A percentile compares a stretch with the other conserved stretches of the same genome.
These are phyloP conservation scores for Xylota segnis DNA, from an alignment of 2,888 invertebrate genomes.

Conservation along the genomic window DNA sequence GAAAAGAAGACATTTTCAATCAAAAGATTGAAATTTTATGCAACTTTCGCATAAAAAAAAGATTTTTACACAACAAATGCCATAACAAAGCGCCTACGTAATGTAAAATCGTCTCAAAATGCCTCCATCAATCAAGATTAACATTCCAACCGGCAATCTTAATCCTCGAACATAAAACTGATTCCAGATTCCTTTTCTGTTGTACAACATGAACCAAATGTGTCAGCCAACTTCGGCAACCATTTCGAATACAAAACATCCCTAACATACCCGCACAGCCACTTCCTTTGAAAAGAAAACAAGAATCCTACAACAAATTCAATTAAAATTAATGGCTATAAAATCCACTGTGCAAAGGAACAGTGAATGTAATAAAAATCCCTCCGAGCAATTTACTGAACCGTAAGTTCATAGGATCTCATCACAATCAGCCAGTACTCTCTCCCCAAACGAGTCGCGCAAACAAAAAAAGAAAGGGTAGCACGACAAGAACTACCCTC, in stretches of 20 bases:
- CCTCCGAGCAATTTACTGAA: conserved; percentile 67
- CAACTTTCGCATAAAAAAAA: too few relatives aligned
- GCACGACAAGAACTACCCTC: conserved; percentile 42
- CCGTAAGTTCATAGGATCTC: conserved; percentile 54
- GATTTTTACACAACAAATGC: too few relatives aligned
- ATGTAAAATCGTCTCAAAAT: background rate
- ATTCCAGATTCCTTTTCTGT: background rate
- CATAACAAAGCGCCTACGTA: background rate
- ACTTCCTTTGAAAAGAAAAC: background rate
- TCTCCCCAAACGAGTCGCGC: conserved; percentile 1
- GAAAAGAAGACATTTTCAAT: too few relatives aligned
- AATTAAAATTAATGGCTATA: conserved; percentile 6
- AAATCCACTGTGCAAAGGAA: conserved; percentile 5
- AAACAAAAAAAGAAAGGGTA: background rate
- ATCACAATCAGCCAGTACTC: conserved; percentile 34
- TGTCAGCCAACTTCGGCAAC: background rate
- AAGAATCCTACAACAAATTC: background rate
- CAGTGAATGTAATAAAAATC: conserved; percentile 58
- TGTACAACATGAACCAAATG: background rate
- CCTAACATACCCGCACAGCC: background rate
- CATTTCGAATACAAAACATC: background rate
- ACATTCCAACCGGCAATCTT: background rate
- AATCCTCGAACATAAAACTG: background rate
- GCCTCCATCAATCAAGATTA: background rate
- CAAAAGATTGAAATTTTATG: too few relatives aligned